Base-by-base conservation (phyloP, 2,797 vertebrate genomes). In the Diglossa cyanea region DNA sequence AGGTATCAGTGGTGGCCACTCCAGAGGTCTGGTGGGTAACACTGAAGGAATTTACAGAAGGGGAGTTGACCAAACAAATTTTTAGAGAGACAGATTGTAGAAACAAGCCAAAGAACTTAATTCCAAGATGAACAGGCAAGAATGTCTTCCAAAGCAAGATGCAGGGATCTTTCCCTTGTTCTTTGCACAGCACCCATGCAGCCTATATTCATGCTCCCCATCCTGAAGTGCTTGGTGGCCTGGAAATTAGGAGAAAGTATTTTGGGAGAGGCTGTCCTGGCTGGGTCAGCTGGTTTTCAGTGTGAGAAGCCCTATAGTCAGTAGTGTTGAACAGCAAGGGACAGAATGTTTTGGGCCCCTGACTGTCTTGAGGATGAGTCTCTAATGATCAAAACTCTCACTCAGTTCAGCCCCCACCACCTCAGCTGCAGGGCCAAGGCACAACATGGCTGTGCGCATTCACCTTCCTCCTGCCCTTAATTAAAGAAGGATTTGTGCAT, bases 401-500 rank as follows among this genome's bases (percentile, higher is more conserved):
- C 0, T 21, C 57, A 10, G 61, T 31, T 81, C 61, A 37, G 57
- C 20, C 17, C 40, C n/a, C 2, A 1, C 8, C 37, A 9, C 10
- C n/a, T 10, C 40, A 85, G 66, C 79, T 48, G 10, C 51, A 11
- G 48, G 45, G 54, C 51, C 48, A 17, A 25, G 57, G 75, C 48
- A 62, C 21, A 62, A 23, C 18, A 0, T 13, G 30, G 33, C 17
- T 47, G 37, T 48, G 54, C 45, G 8, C 0, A 0, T 62, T 17
- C 53, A 17, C 31, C 37, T 42, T n/a, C 20, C 39, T 78, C 19
- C 42, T 61, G 17, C 16, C 72, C 40, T 75, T 68, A 28, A 31
- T 66, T 66, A 71, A 33, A 40, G n/a, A 26, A 24, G n/a, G 31
- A 19, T 71, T 44, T 55, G 28, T 62, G 35, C 28, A 1, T 37